Conservation (phyloP, 2,113 vertebrate species). For the Varanus salvator region DNA sequence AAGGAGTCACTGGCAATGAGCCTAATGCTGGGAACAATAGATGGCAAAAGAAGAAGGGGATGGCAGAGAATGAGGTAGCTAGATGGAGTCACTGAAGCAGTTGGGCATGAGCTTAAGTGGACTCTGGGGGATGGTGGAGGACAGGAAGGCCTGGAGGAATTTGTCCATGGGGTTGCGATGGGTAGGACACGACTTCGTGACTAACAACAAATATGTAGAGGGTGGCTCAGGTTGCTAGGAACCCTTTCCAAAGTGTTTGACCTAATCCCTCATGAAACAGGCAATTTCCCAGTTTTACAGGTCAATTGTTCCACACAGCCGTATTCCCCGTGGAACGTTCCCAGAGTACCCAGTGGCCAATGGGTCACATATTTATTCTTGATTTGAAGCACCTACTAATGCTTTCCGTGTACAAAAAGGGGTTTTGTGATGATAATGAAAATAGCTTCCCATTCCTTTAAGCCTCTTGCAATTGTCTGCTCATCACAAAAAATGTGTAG, state of each 20-base stretch:
- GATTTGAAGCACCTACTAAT: not conserved
- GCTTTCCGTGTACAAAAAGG: constrained; percentile 36
- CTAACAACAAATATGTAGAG: too few relatives aligned
- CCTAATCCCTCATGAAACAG: not conserved
- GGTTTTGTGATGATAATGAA: constrained; percentile 28
- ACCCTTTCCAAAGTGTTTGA: accelerated
- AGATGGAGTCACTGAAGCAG: too few relatives aligned
- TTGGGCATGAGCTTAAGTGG: too few relatives aligned
- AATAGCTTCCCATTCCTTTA: constrained; percentile 27
- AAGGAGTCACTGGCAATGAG: too few relatives aligned
- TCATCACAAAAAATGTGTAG: constrained; percentile 7
- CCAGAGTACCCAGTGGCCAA: constrained; percentile 22
- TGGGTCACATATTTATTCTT: not conserved
- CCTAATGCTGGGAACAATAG: too few relatives aligned
- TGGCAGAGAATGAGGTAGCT: too few relatives aligned
- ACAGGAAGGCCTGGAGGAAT: too few relatives aligned
- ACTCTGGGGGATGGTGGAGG: too few relatives aligned
- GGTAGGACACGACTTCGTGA: too few relatives aligned
- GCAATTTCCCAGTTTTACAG: accelerated
- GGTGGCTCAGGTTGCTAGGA: not conserved
- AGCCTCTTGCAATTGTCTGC: constrained; percentile 40
- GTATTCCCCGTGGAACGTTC: not conserved
- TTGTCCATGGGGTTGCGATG: too few relatives aligned
- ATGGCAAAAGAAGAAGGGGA: too few relatives aligned
- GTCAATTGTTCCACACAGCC: not conserved